Base-by-base conservation (phyloP, 1,140 invertebrate genomes). In the Coenobita brevimanus region DNA sequence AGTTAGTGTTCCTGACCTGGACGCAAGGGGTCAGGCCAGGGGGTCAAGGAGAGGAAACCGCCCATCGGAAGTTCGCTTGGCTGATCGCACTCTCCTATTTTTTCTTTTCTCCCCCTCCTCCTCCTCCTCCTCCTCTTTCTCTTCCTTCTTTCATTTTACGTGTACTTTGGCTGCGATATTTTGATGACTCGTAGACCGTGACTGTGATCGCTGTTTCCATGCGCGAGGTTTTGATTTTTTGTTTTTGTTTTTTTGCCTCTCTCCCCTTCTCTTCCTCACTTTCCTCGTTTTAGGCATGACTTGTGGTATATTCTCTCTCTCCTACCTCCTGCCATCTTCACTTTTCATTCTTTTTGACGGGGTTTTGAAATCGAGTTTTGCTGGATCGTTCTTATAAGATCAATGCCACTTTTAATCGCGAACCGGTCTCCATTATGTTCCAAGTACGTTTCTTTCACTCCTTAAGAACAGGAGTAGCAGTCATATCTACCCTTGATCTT, bases 31-130 rank as follows among this genome's bases (percentile, higher is more conserved):
- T 86, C 83, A 46, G 82, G 60, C 57, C 62, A 79, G 27, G 75
- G 69, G 83, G 83, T 86, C 83, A 86, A 86, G 83, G 83, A 86
- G 83, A 86, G 83, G 83, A 86, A 79, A 79, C 73, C 57, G 30
- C 60, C 83, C 57, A 67, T 43, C 83, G 83, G 83, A 86, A 79
- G 75, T 86, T 62, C 83, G 83, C 83, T 69, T 79, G 73, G 83
- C 83, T 79, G 83, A 13, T 33, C 67, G 57, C 38, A n/a, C n/a
- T n/a, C n/a, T n/a, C n/a, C n/a, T n/a, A n/a, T n/a, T n/a, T n/a
- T n/a, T n/a, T n/a, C n/a, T n/a, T n/a, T n/a, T n/a, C n/a, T n/a
- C n/a, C n/a, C n/a, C n/a, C n/a, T n/a, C n/a, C n/a, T n/a, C n/a
- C 83, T 17, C 27, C 17, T 13, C 50, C 69, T 30, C 36, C 67